These are phyloP conservation scores for Pyrrhopygopsis socrates DNA, from an alignment of 2,888 invertebrate genomes.

Conservation along the genomic window DNA sequence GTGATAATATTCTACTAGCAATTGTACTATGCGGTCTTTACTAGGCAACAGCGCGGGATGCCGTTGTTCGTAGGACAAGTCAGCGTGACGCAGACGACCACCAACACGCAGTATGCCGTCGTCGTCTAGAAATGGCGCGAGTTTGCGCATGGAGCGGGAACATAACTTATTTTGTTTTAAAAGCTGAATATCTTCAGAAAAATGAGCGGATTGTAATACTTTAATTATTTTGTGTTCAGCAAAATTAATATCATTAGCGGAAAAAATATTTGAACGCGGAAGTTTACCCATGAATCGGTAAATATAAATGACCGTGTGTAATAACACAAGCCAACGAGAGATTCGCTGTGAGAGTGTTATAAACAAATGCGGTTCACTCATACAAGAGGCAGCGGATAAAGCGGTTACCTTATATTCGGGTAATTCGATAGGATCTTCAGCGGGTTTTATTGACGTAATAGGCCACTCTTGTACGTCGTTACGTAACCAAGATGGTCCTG, in stretches of 20 bases:
- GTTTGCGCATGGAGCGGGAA: background rate
- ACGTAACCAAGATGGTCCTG: slow-evolving; percentile 25
- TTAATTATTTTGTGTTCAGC: background rate
- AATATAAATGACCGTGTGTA: background rate
- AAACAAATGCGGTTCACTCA: background rate
- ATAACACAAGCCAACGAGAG: background rate
- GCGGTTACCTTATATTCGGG: slow-evolving; percentile 26
- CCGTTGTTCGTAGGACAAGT: slow-evolving; percentile 13
- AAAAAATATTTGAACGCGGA: background rate
- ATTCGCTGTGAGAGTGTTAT: background rate
- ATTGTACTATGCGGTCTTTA: background rate
- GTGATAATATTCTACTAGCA: background rate
- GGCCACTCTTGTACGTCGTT: slow-evolving; percentile 13
- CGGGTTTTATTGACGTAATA: background rate
- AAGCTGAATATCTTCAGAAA: background rate
- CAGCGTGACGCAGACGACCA: slow-evolving; percentile 2
- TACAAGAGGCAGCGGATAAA: background rate
- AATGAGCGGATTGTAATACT: background rate
- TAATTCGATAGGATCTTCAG: background rate
- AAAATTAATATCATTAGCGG: background rate
- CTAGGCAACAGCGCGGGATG: slow-evolving; percentile 17
- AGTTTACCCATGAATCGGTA: background rate
- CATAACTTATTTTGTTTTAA: background rate
- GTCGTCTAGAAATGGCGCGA: background rate
- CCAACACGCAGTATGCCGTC: background rate